Conservation (phyloP, 2,888 invertebrate genomes). For the Leptarthrus brevirostris region DNA sequence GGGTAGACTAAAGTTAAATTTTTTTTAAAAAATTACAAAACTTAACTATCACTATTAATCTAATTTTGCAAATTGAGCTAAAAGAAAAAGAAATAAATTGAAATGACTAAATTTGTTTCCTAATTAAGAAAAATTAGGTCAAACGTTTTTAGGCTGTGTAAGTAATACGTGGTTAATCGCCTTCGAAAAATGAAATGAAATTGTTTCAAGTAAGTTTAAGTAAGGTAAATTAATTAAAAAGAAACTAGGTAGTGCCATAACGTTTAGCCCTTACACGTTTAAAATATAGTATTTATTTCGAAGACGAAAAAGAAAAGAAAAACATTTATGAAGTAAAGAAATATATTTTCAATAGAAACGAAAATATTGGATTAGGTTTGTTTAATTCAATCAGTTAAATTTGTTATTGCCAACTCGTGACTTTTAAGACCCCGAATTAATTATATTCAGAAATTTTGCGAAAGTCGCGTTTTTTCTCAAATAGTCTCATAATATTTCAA, state of each 20-base stretch:
- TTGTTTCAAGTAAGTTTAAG: too few relatives aligned
- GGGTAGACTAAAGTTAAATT: too few relatives aligned
- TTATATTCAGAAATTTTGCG: too few relatives aligned
- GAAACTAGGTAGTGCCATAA: slow-evolving; percentile 22
- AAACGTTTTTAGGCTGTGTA: slow-evolving; percentile 48
- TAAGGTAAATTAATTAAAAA: background rate
- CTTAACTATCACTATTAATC: slow-evolving; percentile 29
- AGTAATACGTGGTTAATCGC: too few relatives aligned
- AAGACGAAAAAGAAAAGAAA: background rate
- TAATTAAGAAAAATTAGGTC: background rate
- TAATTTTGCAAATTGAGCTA: slow-evolving; percentile 1
- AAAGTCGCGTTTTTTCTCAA: too few relatives aligned
- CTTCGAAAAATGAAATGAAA: slow-evolving; percentile 11
- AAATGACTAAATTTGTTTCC: background rate
- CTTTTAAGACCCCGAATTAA: too few relatives aligned
- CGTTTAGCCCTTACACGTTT: slow-evolving; percentile 20
- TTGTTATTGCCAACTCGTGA: slow-evolving; percentile 18
- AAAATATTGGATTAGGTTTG: slow-evolving; percentile 29
- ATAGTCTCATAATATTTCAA: too few relatives aligned
- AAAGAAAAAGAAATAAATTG: slow-evolving; percentile 31
- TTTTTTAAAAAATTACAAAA: too few relatives aligned
- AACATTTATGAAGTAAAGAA: slow-evolving; percentile 10
- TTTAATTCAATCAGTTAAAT: slow-evolving; percentile 31
- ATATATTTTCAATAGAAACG: slow-evolving; percentile 1
- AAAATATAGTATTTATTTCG: slow-evolving; percentile 32